Evolutionary conservation across 2,888 invertebrate species (phyloP).

Genomic region (Azorinus chamasolen): DNA sequence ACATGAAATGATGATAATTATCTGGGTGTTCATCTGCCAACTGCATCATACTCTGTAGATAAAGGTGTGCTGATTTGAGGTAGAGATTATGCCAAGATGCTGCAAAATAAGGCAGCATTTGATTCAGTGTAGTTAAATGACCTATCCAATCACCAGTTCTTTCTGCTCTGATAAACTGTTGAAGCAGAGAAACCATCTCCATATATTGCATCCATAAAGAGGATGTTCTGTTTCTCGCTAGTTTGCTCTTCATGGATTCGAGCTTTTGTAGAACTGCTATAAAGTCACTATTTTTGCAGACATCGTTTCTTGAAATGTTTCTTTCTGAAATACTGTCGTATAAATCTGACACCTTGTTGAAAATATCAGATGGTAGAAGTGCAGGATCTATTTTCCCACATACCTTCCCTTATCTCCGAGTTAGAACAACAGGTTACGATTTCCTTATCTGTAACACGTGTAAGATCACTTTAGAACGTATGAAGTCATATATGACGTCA

Average conservation of each 20-base stretch:
- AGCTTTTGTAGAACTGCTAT: slow-evolving; percentile 4
- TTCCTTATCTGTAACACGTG: no score
- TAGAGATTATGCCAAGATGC: slow-evolving; percentile 62
- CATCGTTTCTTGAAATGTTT: slow-evolving; percentile 9
- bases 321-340: slow-evolving; percentile 6
- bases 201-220: slow-evolving; percentile 41
- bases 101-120: slow-evolving; percentile 46
- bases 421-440: no score
- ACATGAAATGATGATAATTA: slow-evolving; percentile 21
- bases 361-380: no score
- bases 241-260: slow-evolving; percentile 1
- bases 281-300: slow-evolving; percentile 7
- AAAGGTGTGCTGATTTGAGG: slow-evolving; percentile 51
- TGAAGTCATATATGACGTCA: no score
- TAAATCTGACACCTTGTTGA: not conserved
- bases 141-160: slow-evolving; percentile 30
- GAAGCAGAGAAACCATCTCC: slow-evolving; percentile 30
- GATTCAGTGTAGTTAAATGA: slow-evolving; percentile 6
- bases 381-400: no score
- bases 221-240: slow-evolving; percentile 14
- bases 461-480: no score
- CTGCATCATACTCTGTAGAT: slow-evolving; percentile 49
- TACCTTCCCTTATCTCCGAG: no score
- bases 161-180: slow-evolving; percentile 30
- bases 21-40: slow-evolving; percentile 25